These are phyloP conservation scores for Scaptomyza parva DNA, from an alignment of 2,888 invertebrate species.

Conservation along the genomic window DNA sequence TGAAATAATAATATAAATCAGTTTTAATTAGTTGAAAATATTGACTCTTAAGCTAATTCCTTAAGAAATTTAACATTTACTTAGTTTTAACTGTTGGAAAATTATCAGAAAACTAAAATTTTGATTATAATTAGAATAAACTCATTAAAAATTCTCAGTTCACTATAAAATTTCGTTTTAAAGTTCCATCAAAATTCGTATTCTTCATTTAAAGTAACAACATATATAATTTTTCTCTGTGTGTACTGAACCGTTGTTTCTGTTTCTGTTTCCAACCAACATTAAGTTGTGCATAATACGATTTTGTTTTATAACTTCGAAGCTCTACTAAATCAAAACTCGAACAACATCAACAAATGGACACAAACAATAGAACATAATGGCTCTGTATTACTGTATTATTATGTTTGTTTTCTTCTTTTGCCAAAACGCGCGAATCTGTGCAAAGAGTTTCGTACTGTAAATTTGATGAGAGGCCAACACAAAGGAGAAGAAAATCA, in stretches of 20 bases:
- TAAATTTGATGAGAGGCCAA: constrained; percentile 20
- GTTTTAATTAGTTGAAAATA: too few species aligned
- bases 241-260: constrained; percentile 21
- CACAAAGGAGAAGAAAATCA: constrained; percentile 8
- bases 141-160: neutral
- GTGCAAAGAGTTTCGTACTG: constrained; percentile 34
- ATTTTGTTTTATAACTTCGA: constrained; percentile 12
- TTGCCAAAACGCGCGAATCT: constrained; percentile 36
- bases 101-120: neutral
- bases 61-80: too few species aligned
- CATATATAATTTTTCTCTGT: constrained; percentile 7
- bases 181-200: neutral
- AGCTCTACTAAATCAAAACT: constrained; percentile 63
- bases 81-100: neutral
- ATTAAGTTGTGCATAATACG: neutral
- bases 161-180: neutral
- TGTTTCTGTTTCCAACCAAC: too few species aligned
- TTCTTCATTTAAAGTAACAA: neutral
- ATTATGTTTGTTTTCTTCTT: constrained; percentile 14
- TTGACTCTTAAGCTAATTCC: too few species aligned
- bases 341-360: constrained; percentile 35
- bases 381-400: too few species aligned
- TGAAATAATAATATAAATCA: too few species aligned
- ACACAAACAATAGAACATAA: constrained; percentile 27
- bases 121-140: neutral